Base-by-base conservation (phyloP, 1,140 invertebrate genomes). In the Zaprionus davidi region DNA sequence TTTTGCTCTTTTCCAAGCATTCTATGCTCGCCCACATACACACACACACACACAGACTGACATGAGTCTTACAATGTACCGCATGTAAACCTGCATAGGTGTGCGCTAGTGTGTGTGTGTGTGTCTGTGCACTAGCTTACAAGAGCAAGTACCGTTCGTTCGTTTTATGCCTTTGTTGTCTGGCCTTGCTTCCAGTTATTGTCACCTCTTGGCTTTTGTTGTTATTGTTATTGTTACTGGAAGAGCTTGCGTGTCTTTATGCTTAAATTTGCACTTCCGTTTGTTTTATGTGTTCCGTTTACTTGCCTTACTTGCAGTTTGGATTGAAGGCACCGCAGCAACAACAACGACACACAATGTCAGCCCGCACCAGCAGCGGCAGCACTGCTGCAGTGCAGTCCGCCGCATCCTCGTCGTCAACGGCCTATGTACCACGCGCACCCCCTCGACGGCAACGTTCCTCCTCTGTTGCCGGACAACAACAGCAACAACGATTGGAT, bases 401-500 rank as follows among this genome's bases (percentile, higher is more conserved):
- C 15, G 13, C 65, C 57, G 66, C 73, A 24, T 58, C 82, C 49
- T 77, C 86, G 7, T 67, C 75, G 15, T 67, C 75, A 44, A 71
- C 74, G 49, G 31, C 65, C 20, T 81, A 91, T 55, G 87, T 82
- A 67, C 87, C 90, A 71, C 82, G 90, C 58, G 90, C 90, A 28
- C 90, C 90, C 15, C 90, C 90, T 7, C 78, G 90, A 11, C 79
- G 90, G 56, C 31, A 34, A 34, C 78, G 90, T n/a, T 86, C 90
- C 34, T 85, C 90, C 62, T 91, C 90, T 67, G 86, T 92, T 70
- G 86, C 82, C 36, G 86, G 83, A 64, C 90, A 91, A 76, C 85
- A 91, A 76, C 76, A 85, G 73, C 82, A 86, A 44, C 77, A 83
- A 17, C 78, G 90, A 9, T 59, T 71, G 56, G 90, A 85, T 28